Percentiles rank a stretch among this genome's conserved stretches.
Conservation (phyloP, 2,797 vertebrate species). For the Staurois parvus region DNA sequence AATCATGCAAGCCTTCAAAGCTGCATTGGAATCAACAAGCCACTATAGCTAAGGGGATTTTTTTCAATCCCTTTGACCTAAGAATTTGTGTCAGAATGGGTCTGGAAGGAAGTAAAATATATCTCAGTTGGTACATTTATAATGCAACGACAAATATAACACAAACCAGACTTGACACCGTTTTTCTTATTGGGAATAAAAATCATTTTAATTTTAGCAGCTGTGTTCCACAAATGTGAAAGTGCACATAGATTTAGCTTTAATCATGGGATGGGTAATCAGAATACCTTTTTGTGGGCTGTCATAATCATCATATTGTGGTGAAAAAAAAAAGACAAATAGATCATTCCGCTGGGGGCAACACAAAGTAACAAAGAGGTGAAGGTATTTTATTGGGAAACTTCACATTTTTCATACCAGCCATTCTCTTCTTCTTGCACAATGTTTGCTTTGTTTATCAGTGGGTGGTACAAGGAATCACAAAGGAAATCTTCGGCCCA, state of each 20-base stretch:
- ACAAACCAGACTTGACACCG: not conserved
- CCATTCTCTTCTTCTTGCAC: not conserved
- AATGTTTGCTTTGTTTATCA: conserved; percentile 62
- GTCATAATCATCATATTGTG: not conserved
- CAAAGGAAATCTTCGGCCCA: conserved; percentile 81
- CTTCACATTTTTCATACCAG: conserved; percentile 32
- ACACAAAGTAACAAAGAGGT: not conserved
- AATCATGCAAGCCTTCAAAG: not conserved
- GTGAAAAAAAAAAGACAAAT: not conserved
- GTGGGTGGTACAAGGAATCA: conserved; percentile 79
- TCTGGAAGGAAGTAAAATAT: no score
- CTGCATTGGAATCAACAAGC: not conserved
- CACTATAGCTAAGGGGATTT: no score
- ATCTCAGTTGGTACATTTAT: not conserved
- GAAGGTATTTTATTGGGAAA: not conserved
- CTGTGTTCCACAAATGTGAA: not conserved
- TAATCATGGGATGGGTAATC: not conserved
- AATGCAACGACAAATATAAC: not conserved
- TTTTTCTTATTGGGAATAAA: not conserved
- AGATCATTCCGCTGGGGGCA: not conserved
- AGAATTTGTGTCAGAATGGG: no score
- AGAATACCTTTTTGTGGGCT: not conserved
- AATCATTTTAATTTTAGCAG: not conserved
- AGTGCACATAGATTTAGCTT: not conserved
- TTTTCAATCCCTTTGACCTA: no score